Evolutionary conservation across 92 coral and sea anemone genomes (phyloP), one percentile per base, ranked within the genome.

Genomic region (Siderastrea siderea): DNA sequence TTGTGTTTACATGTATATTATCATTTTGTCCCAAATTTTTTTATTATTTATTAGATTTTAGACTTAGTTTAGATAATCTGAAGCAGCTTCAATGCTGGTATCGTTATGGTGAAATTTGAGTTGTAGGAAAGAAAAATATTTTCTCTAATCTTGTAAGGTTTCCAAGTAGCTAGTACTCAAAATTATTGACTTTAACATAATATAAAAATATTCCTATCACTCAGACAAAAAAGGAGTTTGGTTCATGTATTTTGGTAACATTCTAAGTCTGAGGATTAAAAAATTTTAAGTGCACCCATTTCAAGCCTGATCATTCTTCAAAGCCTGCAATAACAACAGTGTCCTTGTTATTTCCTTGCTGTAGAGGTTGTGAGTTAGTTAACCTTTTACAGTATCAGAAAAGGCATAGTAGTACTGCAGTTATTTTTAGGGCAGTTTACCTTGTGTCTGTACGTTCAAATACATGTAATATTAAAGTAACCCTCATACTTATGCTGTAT

Each of bases 41-140:
- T 71, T 71, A 71, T 49, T 71, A 71, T 71, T 71, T 71, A 71
- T 71, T 71, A 52, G 8, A 71, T 71, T 48, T 48, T 16, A 71
- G 16, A 71, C 57, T 44, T 7, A 49, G 77, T 26, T 26, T 26
- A 26, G 38, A 26, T 26, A 26, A 26, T 26, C 38, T 26, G 38
- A 26, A 26, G 38, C 38, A 26, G 38, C 38, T 26, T 26, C 38
- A 26, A 26, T 26, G 38, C 38, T 26, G 38, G 38, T 26, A 26
- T 26, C 38, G 38, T 26, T 26, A 26, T 26, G 38, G 38, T 16
- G 19, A 49, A 38, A 13, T 44, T 68, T 8, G 52, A 55, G 61
- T 55, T 6, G 57, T 53, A 61, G 66, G n/a, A 61, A 13, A 16
- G 26, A 61, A 61, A 14, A 12, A 3, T 55, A 2, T 55, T 55